Conservation (phyloP, 53 echinoderm and acorn worm species). For the Arbacia lixula region DNA sequence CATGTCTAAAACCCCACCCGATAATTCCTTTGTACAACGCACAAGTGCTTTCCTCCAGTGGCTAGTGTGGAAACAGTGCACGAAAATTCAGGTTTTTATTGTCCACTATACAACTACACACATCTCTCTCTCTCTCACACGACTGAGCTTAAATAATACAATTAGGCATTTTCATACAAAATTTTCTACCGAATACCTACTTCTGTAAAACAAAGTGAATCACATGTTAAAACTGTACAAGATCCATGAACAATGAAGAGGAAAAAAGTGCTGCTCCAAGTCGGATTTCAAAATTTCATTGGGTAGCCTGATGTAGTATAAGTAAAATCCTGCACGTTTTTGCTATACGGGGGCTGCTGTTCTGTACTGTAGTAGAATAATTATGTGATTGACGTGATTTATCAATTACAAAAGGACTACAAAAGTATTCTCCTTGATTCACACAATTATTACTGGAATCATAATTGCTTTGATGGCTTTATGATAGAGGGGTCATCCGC, state of each 20-base stretch:
- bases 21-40: slow-evolving; percentile 45
- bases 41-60: slow-evolving; percentile 6
- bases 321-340: too few species aligned
- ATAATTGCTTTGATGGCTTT: neutral
- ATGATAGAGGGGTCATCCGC: neutral
- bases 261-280: slow-evolving; percentile 38
- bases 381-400: too few species aligned
- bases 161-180: slow-evolving; percentile 55
- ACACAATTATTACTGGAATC: too few species aligned
- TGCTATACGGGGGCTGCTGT: too few species aligned
- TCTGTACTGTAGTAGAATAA: too few species aligned
- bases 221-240: slow-evolving; percentile 47
- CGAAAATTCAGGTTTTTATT: slow-evolving; percentile 22
- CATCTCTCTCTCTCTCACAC: slow-evolving; percentile 49
- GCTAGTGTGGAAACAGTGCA: slow-evolving; percentile 3
- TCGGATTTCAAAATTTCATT: too few species aligned
- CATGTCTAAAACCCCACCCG: slow-evolving; percentile 52
- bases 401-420: too few species aligned
- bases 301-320: too few species aligned
- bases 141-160: slow-evolving; percentile 59
- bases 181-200: slow-evolving; percentile 61
- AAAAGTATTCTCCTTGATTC: too few species aligned
- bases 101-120: slow-evolving; percentile 39
- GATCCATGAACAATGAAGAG: slow-evolving; percentile 11
- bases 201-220: slow-evolving; percentile 18